Conservation (phyloP, 2,113 vertebrate species). For the Elephas maximus region DNA sequence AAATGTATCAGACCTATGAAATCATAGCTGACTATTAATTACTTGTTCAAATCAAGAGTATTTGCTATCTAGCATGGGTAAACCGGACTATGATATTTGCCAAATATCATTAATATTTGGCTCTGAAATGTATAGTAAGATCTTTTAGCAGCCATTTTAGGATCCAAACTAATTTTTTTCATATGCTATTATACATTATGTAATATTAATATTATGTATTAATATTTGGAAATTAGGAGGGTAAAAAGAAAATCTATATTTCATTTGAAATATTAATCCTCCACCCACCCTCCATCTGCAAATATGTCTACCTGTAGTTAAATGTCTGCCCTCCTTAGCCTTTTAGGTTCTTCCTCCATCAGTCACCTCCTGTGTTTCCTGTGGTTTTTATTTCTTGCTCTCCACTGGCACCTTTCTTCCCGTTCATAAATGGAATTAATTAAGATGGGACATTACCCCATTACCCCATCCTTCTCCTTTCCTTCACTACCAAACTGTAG, state of each 20-base stretch:
- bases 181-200: conserved; percentile 11
- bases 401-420: not conserved
- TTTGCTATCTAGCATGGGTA: conserved; percentile 56
- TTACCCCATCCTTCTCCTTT: not conserved
- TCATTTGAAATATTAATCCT: not conserved
- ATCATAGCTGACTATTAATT: conserved; percentile 62
- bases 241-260: not conserved
- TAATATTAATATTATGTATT: not conserved
- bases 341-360: not conserved
- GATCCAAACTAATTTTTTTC: conserved; percentile 53
- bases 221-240: not conserved
- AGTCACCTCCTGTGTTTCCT: not conserved
- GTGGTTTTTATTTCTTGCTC: not conserved
- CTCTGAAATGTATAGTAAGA: conserved; percentile 41
- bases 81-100: conserved; percentile 60
- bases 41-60: conserved; percentile 71
- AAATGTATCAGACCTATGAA: conserved; percentile 60
- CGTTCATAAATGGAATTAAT: not conserved
- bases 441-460: not conserved
- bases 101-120: conserved; percentile 66
- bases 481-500: not conserved
- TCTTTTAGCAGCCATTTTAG: conserved; percentile 59
- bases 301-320: not conserved
- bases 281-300: not conserved
- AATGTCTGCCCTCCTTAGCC: not conserved